These are phyloP conservation scores for Spodoptera litura DNA, from an alignment of 1,140 invertebrate genomes.

Conservation along the genomic window DNA sequence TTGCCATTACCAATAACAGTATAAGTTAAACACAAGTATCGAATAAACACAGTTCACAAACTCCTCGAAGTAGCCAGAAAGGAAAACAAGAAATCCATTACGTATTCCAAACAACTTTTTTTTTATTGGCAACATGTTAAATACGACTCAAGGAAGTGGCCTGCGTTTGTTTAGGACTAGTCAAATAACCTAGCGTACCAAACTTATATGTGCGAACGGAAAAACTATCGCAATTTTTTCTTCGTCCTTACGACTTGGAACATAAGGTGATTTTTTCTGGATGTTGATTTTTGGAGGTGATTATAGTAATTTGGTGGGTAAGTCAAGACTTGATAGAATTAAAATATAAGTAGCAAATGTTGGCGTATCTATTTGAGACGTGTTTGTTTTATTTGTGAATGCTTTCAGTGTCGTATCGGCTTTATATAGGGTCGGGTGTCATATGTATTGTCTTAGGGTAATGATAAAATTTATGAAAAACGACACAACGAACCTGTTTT, in stretches of 20 bases:
- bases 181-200: constrained; percentile 53
- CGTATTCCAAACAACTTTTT: constrained; percentile 67
- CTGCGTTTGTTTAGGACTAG: constrained; percentile 63
- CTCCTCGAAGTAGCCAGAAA: constrained; percentile 41
- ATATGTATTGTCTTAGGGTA: background rate
- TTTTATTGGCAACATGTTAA: constrained; percentile 70
- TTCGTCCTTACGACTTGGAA: background rate
- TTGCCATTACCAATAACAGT: constrained; percentile 14
- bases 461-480: background rate
- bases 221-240: background rate
- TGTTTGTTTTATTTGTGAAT: constrained; percentile 46
- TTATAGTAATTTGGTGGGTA: constrained; percentile 14
- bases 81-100: constrained; percentile 62
- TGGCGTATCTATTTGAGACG: constrained; percentile 32
- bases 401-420: constrained; percentile 37
- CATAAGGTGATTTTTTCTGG: background rate
- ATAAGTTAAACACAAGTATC: constrained; percentile 29
- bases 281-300: background rate
- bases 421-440: constrained; percentile 23
- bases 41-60: constrained; percentile 39
- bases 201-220: background rate
- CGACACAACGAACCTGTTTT: no score
- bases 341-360: constrained; percentile 50
- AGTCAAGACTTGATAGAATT: constrained; percentile 49
- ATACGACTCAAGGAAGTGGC: constrained; percentile 57